Evolutionary conservation across 2,888 invertebrate genomes (phyloP).

Genomic region (Tuberolachnus salignus): DNA sequence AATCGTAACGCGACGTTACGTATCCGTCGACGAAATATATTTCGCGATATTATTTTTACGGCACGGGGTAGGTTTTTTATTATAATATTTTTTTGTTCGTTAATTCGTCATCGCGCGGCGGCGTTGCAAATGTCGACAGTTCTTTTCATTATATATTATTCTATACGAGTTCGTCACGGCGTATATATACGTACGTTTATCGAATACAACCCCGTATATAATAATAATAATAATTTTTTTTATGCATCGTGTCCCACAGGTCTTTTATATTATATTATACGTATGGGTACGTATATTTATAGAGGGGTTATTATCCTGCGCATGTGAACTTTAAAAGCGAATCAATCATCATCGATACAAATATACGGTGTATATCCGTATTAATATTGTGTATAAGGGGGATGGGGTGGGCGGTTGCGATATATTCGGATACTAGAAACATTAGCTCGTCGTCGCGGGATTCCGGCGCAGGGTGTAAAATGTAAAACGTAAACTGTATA

Average conservation of each 20-base stretch:
- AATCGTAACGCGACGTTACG: too few relatives aligned
- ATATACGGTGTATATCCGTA: neutral
- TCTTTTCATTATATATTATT: conserved; percentile 25
- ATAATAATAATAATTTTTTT: conserved; percentile 4
- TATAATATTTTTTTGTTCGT: too few relatives aligned
- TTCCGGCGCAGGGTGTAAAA: conserved; percentile 8
- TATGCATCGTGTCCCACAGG: conserved; percentile 22
- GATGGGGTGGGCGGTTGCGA: too few relatives aligned
- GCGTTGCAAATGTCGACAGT: conserved; percentile 17
- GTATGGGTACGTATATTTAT: neutral
- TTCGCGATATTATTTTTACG: too few relatives aligned
- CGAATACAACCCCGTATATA: neutral
- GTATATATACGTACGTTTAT: neutral
- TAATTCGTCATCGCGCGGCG: conserved; percentile 3
- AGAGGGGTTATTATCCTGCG: neutral
- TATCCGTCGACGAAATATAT: too few relatives aligned
- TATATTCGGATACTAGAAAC: neutral
- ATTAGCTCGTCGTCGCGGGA: conserved; percentile 28
- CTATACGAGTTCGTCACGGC: neutral
- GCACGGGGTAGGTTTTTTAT: too few relatives aligned
- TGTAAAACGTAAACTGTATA: too few relatives aligned
- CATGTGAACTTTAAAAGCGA: conserved; percentile 36
- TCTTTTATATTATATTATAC: neutral
- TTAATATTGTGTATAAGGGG: neutral
- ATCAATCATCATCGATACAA: conserved; percentile 48